These are phyloP conservation scores for Drosophila malerkotliana DNA, from an alignment of 1,140 invertebrate species.

Conservation along the genomic window DNA sequence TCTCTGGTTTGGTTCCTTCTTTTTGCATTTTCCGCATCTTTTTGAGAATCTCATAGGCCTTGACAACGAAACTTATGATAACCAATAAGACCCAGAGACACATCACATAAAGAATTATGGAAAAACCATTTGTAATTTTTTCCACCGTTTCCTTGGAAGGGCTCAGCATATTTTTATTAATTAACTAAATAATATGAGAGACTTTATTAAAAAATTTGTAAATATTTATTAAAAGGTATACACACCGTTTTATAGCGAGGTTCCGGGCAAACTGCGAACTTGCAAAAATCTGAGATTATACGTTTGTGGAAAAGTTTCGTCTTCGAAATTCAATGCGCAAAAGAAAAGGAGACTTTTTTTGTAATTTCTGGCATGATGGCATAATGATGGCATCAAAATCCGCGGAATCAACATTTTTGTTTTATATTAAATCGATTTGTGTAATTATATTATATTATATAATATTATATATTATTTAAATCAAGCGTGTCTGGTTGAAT, in stretches of 20 bases:
- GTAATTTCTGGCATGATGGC: too few species aligned
- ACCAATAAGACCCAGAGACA: background rate
- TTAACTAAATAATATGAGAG: background rate
- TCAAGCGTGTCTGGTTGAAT: background rate
- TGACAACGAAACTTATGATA: background rate
- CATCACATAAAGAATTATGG: background rate
- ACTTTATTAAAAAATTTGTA: background rate
- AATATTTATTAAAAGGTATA: background rate
- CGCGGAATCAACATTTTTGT: background rate
- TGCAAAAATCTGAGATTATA: background rate
- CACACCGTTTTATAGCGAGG: background rate
- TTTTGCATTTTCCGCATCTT: background rate
- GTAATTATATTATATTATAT: too few species aligned
- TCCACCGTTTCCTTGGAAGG: background rate
- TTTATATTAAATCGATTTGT: background rate
- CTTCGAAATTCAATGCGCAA: background rate
- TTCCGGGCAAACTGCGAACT: background rate
- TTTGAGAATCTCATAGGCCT: background rate
- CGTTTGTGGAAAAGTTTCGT: background rate
- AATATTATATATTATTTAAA: too few species aligned
- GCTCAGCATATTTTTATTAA: background rate
- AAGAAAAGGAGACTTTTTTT: background rate
- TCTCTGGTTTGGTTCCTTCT: background rate
- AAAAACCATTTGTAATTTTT: background rate
- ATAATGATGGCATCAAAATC: background rate